A percentile compares a stretch with the other conserved stretches of the same genome.
Conservation (phyloP, 2,888 invertebrate species). For the Leptinotarsa tumamoca region DNA sequence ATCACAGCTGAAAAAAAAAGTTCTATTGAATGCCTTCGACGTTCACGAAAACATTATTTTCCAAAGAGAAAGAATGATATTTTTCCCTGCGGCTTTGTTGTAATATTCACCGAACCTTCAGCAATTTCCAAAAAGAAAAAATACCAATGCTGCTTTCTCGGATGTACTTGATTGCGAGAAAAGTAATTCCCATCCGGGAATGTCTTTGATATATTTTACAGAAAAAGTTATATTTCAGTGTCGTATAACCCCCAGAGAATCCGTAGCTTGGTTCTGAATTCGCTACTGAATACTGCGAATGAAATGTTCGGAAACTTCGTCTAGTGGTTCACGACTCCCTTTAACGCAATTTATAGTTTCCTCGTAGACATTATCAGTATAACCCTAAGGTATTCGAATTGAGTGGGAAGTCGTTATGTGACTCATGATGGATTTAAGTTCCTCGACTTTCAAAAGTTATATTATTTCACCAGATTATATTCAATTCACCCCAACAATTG, state of each 20-base stretch:
- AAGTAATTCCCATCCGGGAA: constrained; percentile 4
- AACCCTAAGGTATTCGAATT: constrained; percentile 11
- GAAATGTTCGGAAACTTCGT: constrained; percentile 17
- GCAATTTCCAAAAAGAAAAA: background rate
- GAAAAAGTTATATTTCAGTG: constrained; percentile 13
- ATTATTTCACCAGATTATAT: constrained; percentile 4
- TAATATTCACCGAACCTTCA: background rate
- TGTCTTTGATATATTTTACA: background rate
- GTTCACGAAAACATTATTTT: background rate
- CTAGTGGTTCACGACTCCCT: background rate
- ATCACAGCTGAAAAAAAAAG: too few species aligned
- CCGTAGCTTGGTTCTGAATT: background rate
- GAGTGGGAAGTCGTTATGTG: constrained; percentile 13
- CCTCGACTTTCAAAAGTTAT: background rate
- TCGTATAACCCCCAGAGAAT: constrained; percentile 1
- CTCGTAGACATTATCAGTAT: constrained; percentile 13
- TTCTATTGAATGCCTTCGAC: background rate
- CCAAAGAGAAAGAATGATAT: background rate
- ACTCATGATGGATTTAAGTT: constrained; percentile 2
- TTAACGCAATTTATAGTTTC: constrained; percentile 19
- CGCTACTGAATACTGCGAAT: constrained; percentile 6
- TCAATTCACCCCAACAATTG: constrained; percentile 1
- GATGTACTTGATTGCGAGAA: constrained; percentile 3
- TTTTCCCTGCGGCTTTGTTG: background rate
- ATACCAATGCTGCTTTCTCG: constrained; percentile 1